Percentiles rank a stretch among this genome's conserved stretches.
Evolutionary conservation across 2,797 vertebrate species (phyloP).

Genomic region (Perodicticus potto): DNA sequence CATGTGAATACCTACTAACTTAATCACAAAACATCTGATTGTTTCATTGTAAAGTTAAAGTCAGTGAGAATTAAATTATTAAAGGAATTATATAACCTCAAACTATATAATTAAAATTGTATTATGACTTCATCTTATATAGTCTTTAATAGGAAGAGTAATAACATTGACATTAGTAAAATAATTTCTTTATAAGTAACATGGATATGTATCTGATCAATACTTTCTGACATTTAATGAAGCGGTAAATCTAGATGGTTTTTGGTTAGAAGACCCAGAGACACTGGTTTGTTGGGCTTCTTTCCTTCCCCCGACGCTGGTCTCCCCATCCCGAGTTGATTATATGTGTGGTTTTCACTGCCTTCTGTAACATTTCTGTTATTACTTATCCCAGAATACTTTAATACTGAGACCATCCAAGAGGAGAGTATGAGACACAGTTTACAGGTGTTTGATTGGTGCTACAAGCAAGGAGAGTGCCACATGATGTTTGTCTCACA

Average conservation of each 20-base stretch:
- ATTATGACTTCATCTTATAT: slow-evolving; percentile 22
- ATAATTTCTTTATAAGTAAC: background rate
- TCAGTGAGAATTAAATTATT: slow-evolving; percentile 43
- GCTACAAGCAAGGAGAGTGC: background rate
- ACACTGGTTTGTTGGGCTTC: background rate
- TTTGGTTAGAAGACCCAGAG: background rate
- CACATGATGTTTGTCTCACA: background rate
- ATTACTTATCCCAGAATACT: background rate
- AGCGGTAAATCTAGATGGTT: background rate
- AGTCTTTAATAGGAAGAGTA: slow-evolving; percentile 3
- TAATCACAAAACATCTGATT: background rate
- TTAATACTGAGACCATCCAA: background rate
- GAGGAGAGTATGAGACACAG: background rate
- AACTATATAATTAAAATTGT: background rate
- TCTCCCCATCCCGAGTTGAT: no score
- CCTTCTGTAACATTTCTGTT: background rate
- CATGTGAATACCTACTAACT: background rate
- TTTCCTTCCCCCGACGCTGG: background rate
- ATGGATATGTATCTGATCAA: background rate
- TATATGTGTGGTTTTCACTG: background rate
- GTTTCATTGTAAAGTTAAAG: background rate
- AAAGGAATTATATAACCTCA: background rate
- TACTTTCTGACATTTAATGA: background rate
- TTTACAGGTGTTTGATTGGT: background rate
- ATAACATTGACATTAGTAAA: background rate